Conservation (phyloP, 1,140 invertebrate genomes). For the Sycophaga agraensis region DNA sequence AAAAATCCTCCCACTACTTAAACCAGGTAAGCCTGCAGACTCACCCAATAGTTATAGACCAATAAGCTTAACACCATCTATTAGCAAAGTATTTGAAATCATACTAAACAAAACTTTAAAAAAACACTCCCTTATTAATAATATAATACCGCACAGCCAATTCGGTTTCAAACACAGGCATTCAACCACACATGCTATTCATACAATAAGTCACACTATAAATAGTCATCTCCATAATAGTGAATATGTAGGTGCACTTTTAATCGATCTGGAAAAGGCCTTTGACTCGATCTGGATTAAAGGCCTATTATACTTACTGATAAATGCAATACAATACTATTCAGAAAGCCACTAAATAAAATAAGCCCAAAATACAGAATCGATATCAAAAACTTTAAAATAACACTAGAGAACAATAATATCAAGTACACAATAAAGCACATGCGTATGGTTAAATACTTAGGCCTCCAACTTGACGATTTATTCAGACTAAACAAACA, state of each 20-base stretch:
- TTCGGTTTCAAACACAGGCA: conserved; percentile 5
- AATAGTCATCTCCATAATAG: conserved; percentile 10
- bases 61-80: background rate
- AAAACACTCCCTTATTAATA: background rate
- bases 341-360: conserved; percentile 3
- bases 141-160: conserved; percentile 8
- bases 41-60: conserved; percentile 9
- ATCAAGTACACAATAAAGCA: background rate
- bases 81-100: conserved; percentile 18
- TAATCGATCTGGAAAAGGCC: conserved; percentile 10
- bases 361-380: background rate
- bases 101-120: background rate
- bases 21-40: background rate
- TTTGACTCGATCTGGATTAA: conserved; percentile 41
- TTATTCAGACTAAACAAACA: conserved; percentile 16
- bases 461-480: conserved; percentile 13
- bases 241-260: background rate
- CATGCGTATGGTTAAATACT: conserved; percentile 3
- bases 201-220: conserved; percentile 17
- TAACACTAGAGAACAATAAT: background rate
- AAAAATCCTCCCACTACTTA: conserved; percentile 17
- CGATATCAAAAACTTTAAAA: background rate
- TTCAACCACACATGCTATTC: conserved; percentile 13
- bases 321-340: conserved; percentile 6
- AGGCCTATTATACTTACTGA: conserved; percentile 32